phyloP scores from a whole-genome alignment of 2,888 invertebrate species.

The Phaonia tiefii region DNA sequence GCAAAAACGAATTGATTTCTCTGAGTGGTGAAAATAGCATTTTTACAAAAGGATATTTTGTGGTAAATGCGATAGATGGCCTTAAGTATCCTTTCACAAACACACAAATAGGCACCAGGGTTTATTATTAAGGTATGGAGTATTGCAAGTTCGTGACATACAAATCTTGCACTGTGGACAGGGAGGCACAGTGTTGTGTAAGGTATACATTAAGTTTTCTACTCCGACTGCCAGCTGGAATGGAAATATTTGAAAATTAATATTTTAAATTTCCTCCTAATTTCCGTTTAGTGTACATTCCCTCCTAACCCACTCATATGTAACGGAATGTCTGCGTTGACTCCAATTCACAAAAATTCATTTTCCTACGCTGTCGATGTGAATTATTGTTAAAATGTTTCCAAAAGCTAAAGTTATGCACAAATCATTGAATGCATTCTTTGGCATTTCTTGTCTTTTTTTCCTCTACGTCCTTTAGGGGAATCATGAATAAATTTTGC shows the following conservation, averaged over 20 bases:
- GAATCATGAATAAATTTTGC: constrained; percentile 49
- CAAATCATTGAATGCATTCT: constrained; percentile 58
- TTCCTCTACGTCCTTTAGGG: not conserved
- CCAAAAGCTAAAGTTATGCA: constrained; percentile 62
- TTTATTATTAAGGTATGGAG: too few relatives aligned
- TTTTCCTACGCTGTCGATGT: constrained; percentile 64
- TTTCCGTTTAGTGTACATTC: too few relatives aligned
- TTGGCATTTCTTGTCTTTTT: constrained; percentile 25
- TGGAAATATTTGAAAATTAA: too few relatives aligned
- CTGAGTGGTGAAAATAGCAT: constrained; percentile 4
- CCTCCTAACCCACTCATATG: too few relatives aligned
- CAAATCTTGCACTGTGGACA: too few relatives aligned
- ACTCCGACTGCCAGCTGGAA: too few relatives aligned
- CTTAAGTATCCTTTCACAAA: not conserved
- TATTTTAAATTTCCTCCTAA: too few relatives aligned
- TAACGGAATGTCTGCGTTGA: too few relatives aligned
- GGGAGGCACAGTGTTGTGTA: too few relatives aligned
- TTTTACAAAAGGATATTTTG: constrained; percentile 1
- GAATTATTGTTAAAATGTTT: constrained; percentile 64
- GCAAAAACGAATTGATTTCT: constrained; percentile 29
- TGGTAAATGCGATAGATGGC: not conserved
- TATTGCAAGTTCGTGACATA: too few relatives aligned
- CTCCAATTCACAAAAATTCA: constrained; percentile 38
- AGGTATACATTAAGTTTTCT: too few relatives aligned
- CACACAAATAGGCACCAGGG: not conserved